Conservation (phyloP, 2,888 invertebrate species). For the Pachymerium ferrugineum region DNA sequence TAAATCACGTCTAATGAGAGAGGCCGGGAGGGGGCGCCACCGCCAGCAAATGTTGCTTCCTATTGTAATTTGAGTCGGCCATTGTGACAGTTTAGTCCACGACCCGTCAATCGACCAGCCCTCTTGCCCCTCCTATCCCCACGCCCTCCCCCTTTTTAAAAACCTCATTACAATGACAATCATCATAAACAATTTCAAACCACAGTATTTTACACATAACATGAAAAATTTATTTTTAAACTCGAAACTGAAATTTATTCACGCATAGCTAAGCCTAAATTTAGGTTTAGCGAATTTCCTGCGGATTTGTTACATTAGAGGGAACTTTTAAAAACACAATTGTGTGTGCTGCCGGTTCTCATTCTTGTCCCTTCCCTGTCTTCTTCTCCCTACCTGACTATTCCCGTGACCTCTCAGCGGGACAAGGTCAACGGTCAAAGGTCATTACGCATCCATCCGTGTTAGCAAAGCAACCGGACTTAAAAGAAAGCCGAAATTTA, state of each 20-base stretch:
- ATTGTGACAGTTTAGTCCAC: slow-evolving; percentile 13
- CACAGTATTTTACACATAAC: too few species aligned
- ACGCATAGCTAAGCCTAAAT: too few species aligned
- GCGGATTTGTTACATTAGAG: too few species aligned
- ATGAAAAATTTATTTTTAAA: too few species aligned
- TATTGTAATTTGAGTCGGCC: slow-evolving; percentile 13
- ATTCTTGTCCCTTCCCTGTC: background rate
- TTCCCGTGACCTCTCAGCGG: slow-evolving; percentile 6
- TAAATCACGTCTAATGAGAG: slow-evolving; percentile 8
- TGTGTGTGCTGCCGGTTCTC: background rate
- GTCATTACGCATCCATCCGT: background rate
- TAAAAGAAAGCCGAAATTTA: background rate
- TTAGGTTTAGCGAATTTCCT: too few species aligned
- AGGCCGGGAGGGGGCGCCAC: background rate
- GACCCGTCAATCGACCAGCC: slow-evolving; percentile 3
- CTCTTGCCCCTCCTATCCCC: background rate
- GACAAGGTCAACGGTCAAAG: slow-evolving; percentile 8
- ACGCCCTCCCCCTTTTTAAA: background rate
- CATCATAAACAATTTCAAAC: too few species aligned
- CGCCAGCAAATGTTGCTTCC: slow-evolving; percentile 9
- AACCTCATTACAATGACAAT: background rate
- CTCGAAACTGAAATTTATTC: too few species aligned
- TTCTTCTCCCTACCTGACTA: background rate
- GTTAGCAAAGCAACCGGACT: background rate
- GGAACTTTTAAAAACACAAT: too few species aligned